phyloP scores from a whole-genome alignment of 2,888 invertebrate species.

The Lycaena phlaeas region DNA sequence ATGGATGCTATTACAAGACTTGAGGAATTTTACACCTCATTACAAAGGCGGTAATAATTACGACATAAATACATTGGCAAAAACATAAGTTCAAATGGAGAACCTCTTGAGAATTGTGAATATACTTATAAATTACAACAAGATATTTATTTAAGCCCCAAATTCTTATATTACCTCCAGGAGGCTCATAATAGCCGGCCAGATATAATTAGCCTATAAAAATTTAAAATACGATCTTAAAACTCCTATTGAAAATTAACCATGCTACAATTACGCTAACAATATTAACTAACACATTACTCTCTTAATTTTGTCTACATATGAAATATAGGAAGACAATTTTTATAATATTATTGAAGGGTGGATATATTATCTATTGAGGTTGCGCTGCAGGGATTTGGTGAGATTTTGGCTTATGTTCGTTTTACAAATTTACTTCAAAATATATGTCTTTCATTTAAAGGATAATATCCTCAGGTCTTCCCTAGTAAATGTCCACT shows the following conservation, averaged over 20 bases:
- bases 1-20: no score
- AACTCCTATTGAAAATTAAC: not conserved
- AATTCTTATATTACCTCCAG: no score
- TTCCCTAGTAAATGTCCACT: constrained; percentile 14
- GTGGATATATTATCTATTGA: constrained; percentile 20
- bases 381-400: constrained; percentile 18
- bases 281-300: constrained; percentile 5
- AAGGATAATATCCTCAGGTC: constrained; percentile 19
- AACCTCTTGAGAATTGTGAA: no score
- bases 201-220: no score
- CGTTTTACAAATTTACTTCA: constrained; percentile 24
- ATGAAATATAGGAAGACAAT: constrained; percentile 45
- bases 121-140: no score
- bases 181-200: no score
- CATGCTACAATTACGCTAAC: not conserved
- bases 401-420: constrained; percentile 36
- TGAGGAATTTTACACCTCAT: no score
- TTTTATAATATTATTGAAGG: constrained; percentile 36
- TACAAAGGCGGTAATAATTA: no score
- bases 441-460: constrained; percentile 27
- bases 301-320: constrained; percentile 6
- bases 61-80: no score
- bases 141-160: no score
- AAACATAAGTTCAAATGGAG: no score
- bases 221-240: no score